Evolutionary conservation across 2,888 invertebrate species (phyloP).

Genomic region (Lacanobia wlatinum): DNA sequence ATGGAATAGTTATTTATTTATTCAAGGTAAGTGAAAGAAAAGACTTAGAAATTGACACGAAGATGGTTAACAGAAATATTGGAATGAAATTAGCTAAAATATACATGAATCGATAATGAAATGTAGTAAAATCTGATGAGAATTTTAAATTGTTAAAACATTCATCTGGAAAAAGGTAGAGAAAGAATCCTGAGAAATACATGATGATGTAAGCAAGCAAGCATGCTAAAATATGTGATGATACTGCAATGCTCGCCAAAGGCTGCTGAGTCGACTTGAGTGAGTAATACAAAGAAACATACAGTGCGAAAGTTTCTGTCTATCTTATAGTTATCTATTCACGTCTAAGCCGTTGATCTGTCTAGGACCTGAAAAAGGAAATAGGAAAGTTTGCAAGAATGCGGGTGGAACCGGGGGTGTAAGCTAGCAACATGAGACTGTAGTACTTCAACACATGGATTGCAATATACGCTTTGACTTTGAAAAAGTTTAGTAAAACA

Average conservation of each 20-base stretch:
- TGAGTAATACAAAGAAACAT: neutral
- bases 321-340: too few relatives aligned
- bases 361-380: too few relatives aligned
- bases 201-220: neutral
- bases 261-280: neutral
- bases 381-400: too few relatives aligned
- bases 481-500: too few relatives aligned
- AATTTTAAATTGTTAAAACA: too few relatives aligned
- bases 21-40: neutral
- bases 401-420: too few relatives aligned
- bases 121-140: neutral
- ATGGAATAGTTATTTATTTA: neutral
- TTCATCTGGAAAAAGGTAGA: neutral
- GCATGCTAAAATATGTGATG: neutral
- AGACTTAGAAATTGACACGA: neutral
- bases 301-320: too few relatives aligned
- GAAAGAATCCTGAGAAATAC: neutral
- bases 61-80: neutral
- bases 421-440: too few relatives aligned
- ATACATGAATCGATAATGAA: too few relatives aligned
- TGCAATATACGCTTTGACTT: neutral
- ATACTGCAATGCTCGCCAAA: neutral
- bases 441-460: neutral
- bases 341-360: too few relatives aligned
- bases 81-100: neutral